Percentiles rank a stretch among this genome's conserved stretches.
Conservation (phyloP, 2,797 vertebrate species). For the Cyprinella venusta region DNA sequence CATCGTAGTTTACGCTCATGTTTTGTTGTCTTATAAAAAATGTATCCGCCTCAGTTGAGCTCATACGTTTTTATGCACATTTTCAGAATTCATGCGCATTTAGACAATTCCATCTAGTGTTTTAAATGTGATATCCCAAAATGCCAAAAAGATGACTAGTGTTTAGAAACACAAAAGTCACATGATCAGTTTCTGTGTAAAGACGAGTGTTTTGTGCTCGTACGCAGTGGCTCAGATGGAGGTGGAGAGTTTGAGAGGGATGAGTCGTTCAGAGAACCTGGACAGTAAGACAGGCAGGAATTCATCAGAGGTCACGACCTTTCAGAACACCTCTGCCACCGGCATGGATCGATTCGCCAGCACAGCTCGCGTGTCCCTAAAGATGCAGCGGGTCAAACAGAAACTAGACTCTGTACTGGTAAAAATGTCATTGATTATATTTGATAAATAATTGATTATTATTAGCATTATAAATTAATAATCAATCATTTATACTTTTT, state of each 20-base stretch:
- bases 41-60: not conserved
- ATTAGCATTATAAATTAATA: not conserved
- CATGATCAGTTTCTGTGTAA: not conserved
- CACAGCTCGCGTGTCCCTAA: constrained; percentile 80
- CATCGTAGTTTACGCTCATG: not conserved
- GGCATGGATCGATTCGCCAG: constrained; percentile 79
- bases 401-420: constrained; percentile 92
- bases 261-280: constrained; percentile 69
- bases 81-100: not conserved
- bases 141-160: not conserved
- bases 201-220: constrained; percentile 28
- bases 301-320: constrained; percentile 67
- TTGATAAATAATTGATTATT: not conserved
- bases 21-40: not conserved
- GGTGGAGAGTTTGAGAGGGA: constrained; percentile 78
- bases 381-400: constrained; percentile 89
- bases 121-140: not conserved
- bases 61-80: not conserved
- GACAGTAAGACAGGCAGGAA: constrained; percentile 70
- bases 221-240: constrained; percentile 87
- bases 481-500: not conserved
- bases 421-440: constrained; percentile 57
- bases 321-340: constrained; percentile 70
- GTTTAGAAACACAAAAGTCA: not conserved
- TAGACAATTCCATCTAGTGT: not conserved